These are phyloP conservation scores for Chondrosia reniformis DNA, from an alignment of 37 sponge, comb jelly and placozoan genomes.

Conservation along the genomic window DNA sequence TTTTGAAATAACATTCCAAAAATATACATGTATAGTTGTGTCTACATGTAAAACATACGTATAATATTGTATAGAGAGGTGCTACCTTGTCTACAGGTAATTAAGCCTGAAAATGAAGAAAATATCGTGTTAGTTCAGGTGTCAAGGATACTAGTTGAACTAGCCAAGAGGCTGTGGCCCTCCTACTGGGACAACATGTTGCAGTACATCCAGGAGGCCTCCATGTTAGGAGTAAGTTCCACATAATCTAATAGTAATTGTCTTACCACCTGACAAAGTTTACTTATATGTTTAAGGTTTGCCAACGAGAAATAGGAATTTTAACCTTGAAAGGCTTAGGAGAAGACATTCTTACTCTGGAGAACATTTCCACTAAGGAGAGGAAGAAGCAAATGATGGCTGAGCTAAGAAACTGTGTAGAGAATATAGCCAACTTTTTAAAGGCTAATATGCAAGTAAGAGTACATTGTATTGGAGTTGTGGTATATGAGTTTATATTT, in stretches of 20 bases:
- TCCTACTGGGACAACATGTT: conserved; percentile 14
- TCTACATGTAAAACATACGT: no score
- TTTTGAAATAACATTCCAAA: no score
- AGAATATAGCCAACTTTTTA: conserved; percentile 57
- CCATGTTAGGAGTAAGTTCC: no score
- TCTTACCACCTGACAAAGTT: no score
- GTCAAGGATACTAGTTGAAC: not conserved
- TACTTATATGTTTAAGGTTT: no score
- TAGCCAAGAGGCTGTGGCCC: conserved; percentile 20
- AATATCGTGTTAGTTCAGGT: not conserved
- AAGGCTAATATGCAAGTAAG: conserved; percentile 54
- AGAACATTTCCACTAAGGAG: not conserved
- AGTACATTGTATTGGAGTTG: no score
- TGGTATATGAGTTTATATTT: no score
- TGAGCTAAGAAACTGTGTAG: conserved; percentile 4
- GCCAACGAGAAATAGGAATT: not conserved
- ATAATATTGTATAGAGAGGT: no score
- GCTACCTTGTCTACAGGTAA: not conserved
- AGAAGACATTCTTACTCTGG: not conserved
- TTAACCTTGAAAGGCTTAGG: not conserved
- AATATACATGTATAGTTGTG: not conserved
- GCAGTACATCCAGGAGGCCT: no score
- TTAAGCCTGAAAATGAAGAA: not conserved
- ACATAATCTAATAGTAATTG: no score
- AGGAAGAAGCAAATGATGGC: conserved; percentile 22